Conservation (phyloP, 53 echinoderm and acorn worm genomes). For the Mesocentrotus franciscanus region DNA sequence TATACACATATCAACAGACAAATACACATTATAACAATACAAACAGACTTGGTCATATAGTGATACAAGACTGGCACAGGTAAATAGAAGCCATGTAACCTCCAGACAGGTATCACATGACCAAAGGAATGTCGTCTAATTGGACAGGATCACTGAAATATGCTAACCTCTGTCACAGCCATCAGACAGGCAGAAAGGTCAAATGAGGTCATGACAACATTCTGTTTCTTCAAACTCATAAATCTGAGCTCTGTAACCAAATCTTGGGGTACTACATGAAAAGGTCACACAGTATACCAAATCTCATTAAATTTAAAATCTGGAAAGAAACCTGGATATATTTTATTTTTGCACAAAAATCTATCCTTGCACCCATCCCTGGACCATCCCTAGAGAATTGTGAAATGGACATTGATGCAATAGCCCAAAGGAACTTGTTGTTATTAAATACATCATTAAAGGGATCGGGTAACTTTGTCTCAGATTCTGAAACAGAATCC, state of each 20-base stretch:
- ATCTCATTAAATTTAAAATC: not conserved
- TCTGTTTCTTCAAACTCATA: not conserved
- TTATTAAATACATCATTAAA: too few species aligned
- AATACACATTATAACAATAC: not conserved
- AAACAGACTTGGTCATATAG: not conserved
- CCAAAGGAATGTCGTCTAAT: conserved; percentile 53
- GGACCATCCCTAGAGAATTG: not conserved
- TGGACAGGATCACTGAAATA: conserved; percentile 50
- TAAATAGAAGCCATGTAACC: conserved; percentile 29
- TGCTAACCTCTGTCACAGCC: conserved; percentile 51
- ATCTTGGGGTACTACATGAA: not conserved
- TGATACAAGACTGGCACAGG: not conserved
- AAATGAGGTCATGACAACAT: conserved; percentile 59
- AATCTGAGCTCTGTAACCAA: not conserved
- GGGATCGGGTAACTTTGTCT: too few species aligned
- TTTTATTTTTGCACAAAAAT: not conserved
- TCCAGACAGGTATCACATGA: conserved; percentile 61
- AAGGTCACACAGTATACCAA: not conserved
- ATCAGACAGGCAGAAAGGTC: not conserved
- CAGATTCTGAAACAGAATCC: too few species aligned
- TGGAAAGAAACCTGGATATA: not conserved
- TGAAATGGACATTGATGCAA: not conserved
- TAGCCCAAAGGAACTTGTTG: not conserved
- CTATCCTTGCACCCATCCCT: not conserved
- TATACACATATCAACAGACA: too few species aligned